A percentile compares a stretch with the other conserved stretches of the same genome.
Evolutionary conservation across 1,140 invertebrate genomes (phyloP).

Genomic region (Aphis craccivora): DNA sequence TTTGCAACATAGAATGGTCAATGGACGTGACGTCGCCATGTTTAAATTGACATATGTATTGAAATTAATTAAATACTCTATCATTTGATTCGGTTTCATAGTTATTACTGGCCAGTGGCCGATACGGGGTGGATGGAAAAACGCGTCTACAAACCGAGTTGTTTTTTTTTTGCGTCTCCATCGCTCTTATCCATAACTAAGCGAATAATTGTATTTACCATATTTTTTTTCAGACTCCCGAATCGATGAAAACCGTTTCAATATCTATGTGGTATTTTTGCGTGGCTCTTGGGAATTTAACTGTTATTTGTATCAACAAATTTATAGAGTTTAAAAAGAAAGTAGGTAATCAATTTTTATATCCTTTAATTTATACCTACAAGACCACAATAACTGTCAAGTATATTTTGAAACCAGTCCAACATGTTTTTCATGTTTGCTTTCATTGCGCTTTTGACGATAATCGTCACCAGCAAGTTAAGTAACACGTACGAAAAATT

Average conservation of each 20-base stretch:
- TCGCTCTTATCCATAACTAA: not conserved
- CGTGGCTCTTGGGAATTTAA: constrained; percentile 66
- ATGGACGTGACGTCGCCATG: not conserved
- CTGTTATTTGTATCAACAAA: constrained; percentile 64
- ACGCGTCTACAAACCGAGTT: not conserved
- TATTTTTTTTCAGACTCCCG: constrained; percentile 34
- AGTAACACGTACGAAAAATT: constrained; percentile 37
- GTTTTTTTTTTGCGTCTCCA: not conserved
- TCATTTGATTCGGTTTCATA: not conserved
- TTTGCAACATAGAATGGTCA: not conserved
- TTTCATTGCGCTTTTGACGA: not conserved
- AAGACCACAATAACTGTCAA: not conserved
- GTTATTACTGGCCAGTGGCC: not conserved
- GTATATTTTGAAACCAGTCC: not conserved
- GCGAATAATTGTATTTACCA: not conserved
- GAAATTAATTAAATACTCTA: not conserved
- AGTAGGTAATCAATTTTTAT: not conserved
- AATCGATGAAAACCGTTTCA: constrained; percentile 64
- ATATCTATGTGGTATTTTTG: constrained; percentile 67
- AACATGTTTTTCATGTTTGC: constrained; percentile 17
- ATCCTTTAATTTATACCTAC: not conserved
- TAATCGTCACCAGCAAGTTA: not conserved
- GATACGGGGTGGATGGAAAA: not conserved
- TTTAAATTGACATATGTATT: not conserved
- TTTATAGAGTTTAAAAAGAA: constrained; percentile 21